These are phyloP conservation scores for Schizopygopsis malacanthus DNA, from an alignment of 2,797 vertebrate species.

Conservation along the genomic window DNA sequence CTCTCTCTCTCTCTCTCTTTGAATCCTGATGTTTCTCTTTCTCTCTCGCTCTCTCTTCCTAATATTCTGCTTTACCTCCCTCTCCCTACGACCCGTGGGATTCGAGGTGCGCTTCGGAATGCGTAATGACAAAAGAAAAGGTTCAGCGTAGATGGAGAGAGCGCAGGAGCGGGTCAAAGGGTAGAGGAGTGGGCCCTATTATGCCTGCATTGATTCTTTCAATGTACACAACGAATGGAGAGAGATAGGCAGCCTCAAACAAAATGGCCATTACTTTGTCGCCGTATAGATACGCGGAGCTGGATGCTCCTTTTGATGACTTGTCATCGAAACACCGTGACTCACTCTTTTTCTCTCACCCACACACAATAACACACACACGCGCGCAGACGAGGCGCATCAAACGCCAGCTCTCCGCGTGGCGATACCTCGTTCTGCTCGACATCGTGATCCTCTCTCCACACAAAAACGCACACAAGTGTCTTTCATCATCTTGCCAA, in stretches of 20 bases:
- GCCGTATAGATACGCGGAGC: slow-evolving; percentile 27
- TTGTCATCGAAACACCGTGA: slow-evolving; percentile 48
- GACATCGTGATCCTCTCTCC: slow-evolving; percentile 40
- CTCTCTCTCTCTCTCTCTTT: slow-evolving; percentile 57
- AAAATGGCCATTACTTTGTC: slow-evolving; percentile 40
- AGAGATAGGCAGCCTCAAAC: slow-evolving; percentile 35
- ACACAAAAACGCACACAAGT: slow-evolving; percentile 52
- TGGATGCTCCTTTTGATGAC: slow-evolving; percentile 28
- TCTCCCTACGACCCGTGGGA: slow-evolving; percentile 83
- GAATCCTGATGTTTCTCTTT: no score
- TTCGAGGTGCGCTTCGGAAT: slow-evolving; percentile 84
- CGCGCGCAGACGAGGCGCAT: slow-evolving; percentile 16
- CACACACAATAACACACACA: slow-evolving; percentile 2
- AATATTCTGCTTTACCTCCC: slow-evolving; percentile 67
- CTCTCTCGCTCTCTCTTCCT: slow-evolving; percentile 29
- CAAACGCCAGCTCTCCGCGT: slow-evolving; percentile 42
- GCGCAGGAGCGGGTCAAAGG: slow-evolving; percentile 56
- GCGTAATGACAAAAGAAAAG: slow-evolving; percentile 76
- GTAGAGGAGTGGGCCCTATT: slow-evolving; percentile 41
- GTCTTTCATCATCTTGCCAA: slow-evolving; percentile 58
- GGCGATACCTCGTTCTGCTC: slow-evolving; percentile 41
- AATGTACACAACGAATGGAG: slow-evolving; percentile 51
- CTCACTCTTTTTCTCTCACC: slow-evolving; percentile 24
- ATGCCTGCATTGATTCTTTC: slow-evolving; percentile 36
- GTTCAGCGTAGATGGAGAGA: slow-evolving; percentile 41